phyloP scores from a whole-genome alignment of 2,797 vertebrate genomes.

The Eulemur mongoz region DNA sequence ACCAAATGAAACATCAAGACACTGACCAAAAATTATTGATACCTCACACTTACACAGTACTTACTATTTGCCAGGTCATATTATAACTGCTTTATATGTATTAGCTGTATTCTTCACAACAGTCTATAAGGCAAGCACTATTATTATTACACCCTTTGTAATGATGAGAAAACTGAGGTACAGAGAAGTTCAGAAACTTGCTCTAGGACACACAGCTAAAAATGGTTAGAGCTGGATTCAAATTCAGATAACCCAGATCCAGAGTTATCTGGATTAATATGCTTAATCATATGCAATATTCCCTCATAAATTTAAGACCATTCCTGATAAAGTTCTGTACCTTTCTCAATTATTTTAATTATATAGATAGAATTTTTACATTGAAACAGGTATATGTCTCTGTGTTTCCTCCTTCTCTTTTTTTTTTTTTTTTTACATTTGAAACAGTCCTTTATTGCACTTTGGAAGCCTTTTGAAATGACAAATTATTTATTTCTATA shows the following conservation, averaged over 20 bases:
- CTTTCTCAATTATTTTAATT: not conserved
- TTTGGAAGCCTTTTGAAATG: constrained; percentile 49
- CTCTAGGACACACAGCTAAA: not conserved
- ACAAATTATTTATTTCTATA: constrained; percentile 50
- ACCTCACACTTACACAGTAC: not conserved
- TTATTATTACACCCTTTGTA: not conserved
- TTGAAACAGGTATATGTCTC: not conserved
- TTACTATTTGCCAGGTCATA: not conserved
- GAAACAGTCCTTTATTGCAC: constrained; percentile 25
- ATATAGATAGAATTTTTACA: not conserved
- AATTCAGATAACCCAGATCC: not conserved
- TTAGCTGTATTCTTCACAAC: not conserved
- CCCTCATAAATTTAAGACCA: not conserved
- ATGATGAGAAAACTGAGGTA: not conserved
- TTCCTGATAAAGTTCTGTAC: not conserved
- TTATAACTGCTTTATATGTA: not conserved
- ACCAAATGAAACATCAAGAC: not conserved
- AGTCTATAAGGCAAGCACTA: not conserved
- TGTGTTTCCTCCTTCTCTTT: not conserved
- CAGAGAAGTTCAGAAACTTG: not conserved
- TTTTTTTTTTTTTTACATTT: not conserved
- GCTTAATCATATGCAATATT: not conserved
- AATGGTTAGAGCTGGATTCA: not conserved
- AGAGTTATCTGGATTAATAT: not conserved
- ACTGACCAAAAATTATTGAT: not conserved